Evolutionary conservation across 2,888 invertebrate genomes (phyloP).

Genomic region (Alloplasta piceator): DNA sequence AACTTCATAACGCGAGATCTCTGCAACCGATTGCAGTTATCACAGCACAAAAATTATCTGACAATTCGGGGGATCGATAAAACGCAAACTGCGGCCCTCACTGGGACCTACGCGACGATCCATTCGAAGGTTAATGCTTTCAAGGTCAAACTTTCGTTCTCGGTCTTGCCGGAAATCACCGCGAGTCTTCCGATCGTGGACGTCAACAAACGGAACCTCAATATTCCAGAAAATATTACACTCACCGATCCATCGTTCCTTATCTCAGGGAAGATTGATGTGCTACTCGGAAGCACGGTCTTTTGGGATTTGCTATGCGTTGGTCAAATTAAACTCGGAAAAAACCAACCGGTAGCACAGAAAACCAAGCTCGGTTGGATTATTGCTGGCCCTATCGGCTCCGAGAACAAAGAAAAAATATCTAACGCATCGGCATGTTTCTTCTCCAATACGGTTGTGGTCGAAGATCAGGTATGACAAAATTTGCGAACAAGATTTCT

Average conservation of each 20-base stretch:
- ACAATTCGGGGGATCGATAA: slow-evolving; percentile 4
- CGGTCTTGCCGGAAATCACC: slow-evolving; percentile 36
- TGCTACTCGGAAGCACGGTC: slow-evolving; percentile 10
- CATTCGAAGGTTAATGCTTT: slow-evolving; percentile 35
- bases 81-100: not conserved
- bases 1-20: slow-evolving; percentile 42
- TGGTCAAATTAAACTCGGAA: slow-evolving; percentile 42
- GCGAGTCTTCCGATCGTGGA: not conserved
- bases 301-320: slow-evolving; percentile 49
- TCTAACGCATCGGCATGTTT: slow-evolving; percentile 24
- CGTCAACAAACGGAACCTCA: not conserved
- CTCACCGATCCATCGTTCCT: slow-evolving; percentile 18
- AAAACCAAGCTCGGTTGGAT: slow-evolving; percentile 69
- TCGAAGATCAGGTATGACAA: slow-evolving; percentile 14
- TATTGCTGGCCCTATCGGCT: slow-evolving; percentile 44
- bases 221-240: not conserved
- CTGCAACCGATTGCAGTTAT: slow-evolving; percentile 15
- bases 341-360: slow-evolving; percentile 27
- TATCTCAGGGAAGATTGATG: slow-evolving; percentile 8
- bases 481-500: slow-evolving; percentile 8
- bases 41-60: not conserved
- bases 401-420: not conserved
- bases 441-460: too few relatives aligned
- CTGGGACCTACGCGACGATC: slow-evolving; percentile 14
- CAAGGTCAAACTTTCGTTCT: slow-evolving; percentile 16